Evolutionary conservation across 2,797 vertebrate genomes (phyloP).

Genomic region (Chloroceryle amazona): DNA sequence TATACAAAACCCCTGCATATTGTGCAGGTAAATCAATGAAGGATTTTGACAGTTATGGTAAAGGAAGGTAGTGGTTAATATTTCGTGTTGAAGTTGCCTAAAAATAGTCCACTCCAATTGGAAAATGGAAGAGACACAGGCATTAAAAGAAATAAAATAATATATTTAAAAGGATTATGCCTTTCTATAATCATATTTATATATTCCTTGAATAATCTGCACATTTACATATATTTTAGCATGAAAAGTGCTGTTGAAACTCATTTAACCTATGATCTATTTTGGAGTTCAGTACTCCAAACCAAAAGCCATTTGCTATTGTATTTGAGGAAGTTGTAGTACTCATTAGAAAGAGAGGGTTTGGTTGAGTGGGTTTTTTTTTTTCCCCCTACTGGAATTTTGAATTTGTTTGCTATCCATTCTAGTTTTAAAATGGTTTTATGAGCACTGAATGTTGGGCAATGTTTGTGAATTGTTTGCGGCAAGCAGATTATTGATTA

Average conservation of each 20-base stretch:
- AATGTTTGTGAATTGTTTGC: background rate
- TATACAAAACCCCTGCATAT: background rate
- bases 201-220: background rate
- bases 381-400: background rate
- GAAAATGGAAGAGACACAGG: background rate
- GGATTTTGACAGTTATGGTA: background rate
- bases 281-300: background rate
- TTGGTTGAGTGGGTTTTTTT: background rate
- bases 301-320: background rate
- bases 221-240: background rate
- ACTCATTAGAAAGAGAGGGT: background rate
- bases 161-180: conserved; percentile 3
- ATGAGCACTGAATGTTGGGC: background rate
- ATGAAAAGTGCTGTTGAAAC: conserved; percentile 16
- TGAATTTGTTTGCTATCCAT: background rate
- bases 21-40: background rate
- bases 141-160: background rate
- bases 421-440: background rate
- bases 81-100: background rate
- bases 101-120: background rate
- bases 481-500: background rate
- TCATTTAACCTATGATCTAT: background rate
- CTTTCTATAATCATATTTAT: conserved; percentile 37
- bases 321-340: background rate
- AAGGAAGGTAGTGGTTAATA: background rate